These are phyloP conservation scores for Micrasema minimum DNA, from an alignment of 1,140 invertebrate genomes.

Conservation along the genomic window DNA sequence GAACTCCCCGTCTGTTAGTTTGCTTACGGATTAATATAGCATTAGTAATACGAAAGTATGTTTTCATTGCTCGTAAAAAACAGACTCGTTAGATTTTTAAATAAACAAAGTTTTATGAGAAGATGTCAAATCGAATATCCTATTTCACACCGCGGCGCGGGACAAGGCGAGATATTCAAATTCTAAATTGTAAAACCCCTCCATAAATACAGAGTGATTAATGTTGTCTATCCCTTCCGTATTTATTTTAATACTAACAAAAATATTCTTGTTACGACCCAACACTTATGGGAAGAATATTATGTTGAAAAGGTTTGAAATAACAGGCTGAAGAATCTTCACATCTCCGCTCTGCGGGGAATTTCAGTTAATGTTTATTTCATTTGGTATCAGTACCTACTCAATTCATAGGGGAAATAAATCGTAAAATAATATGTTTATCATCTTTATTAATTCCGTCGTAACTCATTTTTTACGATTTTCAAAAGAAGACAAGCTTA, in stretches of 20 bases:
- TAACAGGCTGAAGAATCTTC: conserved; percentile 10
- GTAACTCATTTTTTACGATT: conserved; percentile 13
- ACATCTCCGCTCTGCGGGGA: conserved; percentile 7
- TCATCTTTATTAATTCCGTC: conserved; percentile 22
- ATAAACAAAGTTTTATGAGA: no score
- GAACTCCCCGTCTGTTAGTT: no score
- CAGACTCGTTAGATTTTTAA: no score
- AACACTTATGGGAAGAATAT: conserved; percentile 14
- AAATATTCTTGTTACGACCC: background rate
- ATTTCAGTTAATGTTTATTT: conserved; percentile 9
- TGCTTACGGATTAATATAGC: no score
- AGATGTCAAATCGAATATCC: background rate
- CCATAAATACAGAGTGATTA: background rate
- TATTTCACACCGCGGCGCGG: background rate
- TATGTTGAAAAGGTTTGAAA: background rate
- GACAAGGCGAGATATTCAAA: conserved; percentile 2
- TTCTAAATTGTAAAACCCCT: background rate
- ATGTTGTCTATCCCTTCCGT: conserved; percentile 9
- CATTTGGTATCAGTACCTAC: background rate
- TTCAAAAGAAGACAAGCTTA: no score
- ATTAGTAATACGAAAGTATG: no score
- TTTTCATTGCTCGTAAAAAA: no score
- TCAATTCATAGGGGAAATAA: conserved; percentile 17
- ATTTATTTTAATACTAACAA: background rate
- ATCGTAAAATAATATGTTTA: conserved; percentile 23